Conservation (phyloP, 2,797 vertebrate genomes). For the Myiothlypis chrysogaster region DNA sequence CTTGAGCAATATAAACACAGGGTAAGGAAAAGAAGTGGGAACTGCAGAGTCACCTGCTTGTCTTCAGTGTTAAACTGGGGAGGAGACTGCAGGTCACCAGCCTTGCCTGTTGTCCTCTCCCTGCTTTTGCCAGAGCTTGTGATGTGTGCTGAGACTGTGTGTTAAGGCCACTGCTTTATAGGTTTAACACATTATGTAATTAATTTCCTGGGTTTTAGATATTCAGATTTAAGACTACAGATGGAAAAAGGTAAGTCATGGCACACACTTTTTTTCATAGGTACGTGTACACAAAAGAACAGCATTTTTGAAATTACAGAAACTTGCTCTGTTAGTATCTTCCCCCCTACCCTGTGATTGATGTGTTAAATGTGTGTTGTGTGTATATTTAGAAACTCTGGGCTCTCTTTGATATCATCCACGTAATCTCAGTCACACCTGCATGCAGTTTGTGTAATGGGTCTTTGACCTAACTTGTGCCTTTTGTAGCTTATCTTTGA, state of each 20-base stretch:
- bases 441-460: neutral
- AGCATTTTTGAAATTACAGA: neutral
- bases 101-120: neutral
- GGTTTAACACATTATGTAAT: neutral
- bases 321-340: neutral
- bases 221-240: neutral
- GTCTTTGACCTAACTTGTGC: neutral
- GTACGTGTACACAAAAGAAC: neutral
- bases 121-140: neutral
- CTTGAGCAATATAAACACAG: neutral
- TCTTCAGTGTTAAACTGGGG: neutral
- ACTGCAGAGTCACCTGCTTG: neutral
- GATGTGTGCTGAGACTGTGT: neutral
- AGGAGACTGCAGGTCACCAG: neutral
- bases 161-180: neutral
- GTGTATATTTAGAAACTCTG: neutral
- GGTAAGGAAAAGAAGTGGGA: neutral
- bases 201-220: neutral
- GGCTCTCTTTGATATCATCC: neutral
- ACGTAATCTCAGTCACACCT: neutral
- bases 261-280: fast-evolving
- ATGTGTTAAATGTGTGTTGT: neutral
- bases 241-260: neutral
- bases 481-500: neutral
- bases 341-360: too few relatives aligned